Evolutionary conservation across 2,797 vertebrate species (phyloP), one percentile per base, ranked within the genome.

Genomic region (Podargus strigoides): DNA sequence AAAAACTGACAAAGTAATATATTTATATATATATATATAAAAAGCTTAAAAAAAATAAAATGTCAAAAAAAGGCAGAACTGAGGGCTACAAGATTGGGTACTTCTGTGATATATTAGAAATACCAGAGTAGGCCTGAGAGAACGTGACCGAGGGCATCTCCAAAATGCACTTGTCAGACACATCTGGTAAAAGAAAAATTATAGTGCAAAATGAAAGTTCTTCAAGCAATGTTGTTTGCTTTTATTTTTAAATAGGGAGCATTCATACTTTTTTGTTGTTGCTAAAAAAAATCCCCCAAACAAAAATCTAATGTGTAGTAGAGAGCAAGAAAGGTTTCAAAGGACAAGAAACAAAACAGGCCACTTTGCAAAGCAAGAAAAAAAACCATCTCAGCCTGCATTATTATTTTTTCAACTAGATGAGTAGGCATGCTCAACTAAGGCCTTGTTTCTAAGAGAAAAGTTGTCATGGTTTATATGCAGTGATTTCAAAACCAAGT

Each of bases 1-100:
- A 99, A 99, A 98, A 99, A 98, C 98, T 97, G 97, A 98, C 98
- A 98, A 98, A 98, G 97, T 98, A 97, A 98, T 98, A 97, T 98
- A 98, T 97, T 97, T 95, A 98, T 98, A 98, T 98, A 53, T 53
- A 92, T 96, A 98, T 97, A 98, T 97, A 98, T 98, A 97, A 98
- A 98, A 98, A 98, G 97, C 97, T 97, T 98, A 98, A 98, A 98
- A 98, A 98, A 98, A 98, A 97, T 98, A 98, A 98, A 98, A 98
- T 98, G 97, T 98, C 97, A 98, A 98, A 98, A 98, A 98, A 98
- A 98, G 98, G 98, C 98, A 98, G 98, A 98, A 98, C 98, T 98
- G 97, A 98, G 98, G 98, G 98, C 98, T 98, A 98, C 97, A 98
- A 97, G 97, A 98, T 97, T 98, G 98, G 98, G 98, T 98, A 98